Base-by-base conservation (phyloP, 1,140 invertebrate species). In the Glomeris maerens region DNA sequence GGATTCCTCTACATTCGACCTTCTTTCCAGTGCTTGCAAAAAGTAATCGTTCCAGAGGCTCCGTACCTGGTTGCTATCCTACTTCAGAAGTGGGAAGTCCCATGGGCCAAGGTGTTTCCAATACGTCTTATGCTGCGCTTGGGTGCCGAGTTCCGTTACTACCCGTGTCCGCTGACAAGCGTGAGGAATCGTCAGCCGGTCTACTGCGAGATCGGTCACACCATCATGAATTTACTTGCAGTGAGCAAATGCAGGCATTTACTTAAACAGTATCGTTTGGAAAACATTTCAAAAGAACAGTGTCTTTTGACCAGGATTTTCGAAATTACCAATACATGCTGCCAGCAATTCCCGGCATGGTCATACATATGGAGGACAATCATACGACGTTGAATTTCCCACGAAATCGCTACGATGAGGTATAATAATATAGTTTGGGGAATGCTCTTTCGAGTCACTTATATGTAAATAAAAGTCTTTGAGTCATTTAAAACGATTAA, bases 161-260 rank as follows among this genome's bases (percentile, higher is more conserved):
- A 91, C 69, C 88, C 88, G 1, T 84, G 82, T 63, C 83, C 86
- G 0, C 64, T 91, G 25, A 78, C 90, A 23, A 87, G 84, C n/a
- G 76, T 83, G 21, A 71, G 83, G 20, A 74, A 80, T 60, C 65
- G 88, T 14, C 81, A 85, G 50, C 78, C 86, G 0, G 81, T 89
- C 1, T 92, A 84, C 64, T 83, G 77, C 41, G 85, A 92, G 70
- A 84, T 91, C 49, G 86, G 86, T 10, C 84, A 90, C 59, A 91
- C 87, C 5, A 87, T 92, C 42, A 88, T 91, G 69, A 90, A 87
- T 70, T 72, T 91, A 29, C 66, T 91, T 47, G 84, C 84, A 3
- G 74, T 77, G 62, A 69, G 71, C 69, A 27, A 44, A 21, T n/a
- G n/a, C n/a, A 42, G 40, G 38, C 1, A 17, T n/a, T 36, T 39